Percentiles rank a stretch among this genome's conserved stretches.
Conservation (phyloP, 1,140 invertebrate genomes). For the Subanguina moxae region DNA sequence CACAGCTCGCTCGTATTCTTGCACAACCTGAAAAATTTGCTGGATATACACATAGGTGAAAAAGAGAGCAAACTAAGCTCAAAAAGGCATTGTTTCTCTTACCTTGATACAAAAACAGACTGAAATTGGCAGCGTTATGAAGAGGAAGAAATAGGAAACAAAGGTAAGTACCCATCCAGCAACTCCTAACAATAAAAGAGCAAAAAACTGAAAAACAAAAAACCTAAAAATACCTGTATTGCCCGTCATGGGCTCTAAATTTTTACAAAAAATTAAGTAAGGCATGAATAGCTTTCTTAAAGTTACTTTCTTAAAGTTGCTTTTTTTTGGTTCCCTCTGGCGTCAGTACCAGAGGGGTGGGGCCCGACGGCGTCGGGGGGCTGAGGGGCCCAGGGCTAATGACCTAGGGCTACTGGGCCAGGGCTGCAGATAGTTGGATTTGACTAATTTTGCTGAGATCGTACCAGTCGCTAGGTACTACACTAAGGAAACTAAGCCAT, state of each 20-base stretch:
- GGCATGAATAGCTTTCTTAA: no score
- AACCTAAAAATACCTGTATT: slow-evolving; percentile 18
- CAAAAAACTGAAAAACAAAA: slow-evolving; percentile 12
- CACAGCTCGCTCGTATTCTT: slow-evolving; percentile 66
- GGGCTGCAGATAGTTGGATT: no score
- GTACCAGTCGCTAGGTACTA: no score
- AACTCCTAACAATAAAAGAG: slow-evolving; percentile 64
- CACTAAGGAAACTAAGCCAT: no score
- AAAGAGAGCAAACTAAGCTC: neutral
- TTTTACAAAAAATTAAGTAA: neutral
- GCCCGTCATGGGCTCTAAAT: slow-evolving; percentile 27
- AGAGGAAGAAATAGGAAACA: slow-evolving; percentile 69
- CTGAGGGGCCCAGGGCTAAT: no score
- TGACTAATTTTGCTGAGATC: no score
- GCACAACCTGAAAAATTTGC: slow-evolving; percentile 61
- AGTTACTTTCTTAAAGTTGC: no score
- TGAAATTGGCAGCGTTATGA: slow-evolving; percentile 87
- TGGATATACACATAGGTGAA: neutral
- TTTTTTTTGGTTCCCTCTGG: no score
- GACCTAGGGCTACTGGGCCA: no score
- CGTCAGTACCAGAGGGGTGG: no score
- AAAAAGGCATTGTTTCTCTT: no score
- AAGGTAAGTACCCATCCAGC: slow-evolving; percentile 75
- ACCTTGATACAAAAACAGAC: slow-evolving; percentile 91
- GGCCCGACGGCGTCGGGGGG: no score